phyloP scores from a whole-genome alignment of 2,113 vertebrate genomes.

The Tragulus kanchil region DNA sequence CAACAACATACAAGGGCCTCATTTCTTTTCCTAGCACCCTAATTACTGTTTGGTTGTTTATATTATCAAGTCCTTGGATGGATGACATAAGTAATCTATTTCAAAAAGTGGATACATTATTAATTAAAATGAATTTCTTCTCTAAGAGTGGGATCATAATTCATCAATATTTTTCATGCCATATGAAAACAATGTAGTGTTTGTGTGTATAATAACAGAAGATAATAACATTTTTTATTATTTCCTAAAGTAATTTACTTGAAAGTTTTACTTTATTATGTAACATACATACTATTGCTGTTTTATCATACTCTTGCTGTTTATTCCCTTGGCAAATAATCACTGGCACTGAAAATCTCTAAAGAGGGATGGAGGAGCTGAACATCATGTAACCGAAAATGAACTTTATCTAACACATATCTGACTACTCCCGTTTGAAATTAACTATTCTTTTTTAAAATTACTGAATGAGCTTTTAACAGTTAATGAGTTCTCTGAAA shows the following conservation, averaged over 20 bases:
- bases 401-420: not conserved
- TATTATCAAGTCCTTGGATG: not conserved
- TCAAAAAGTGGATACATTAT: slow-evolving; percentile 34
- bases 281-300: not conserved
- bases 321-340: slow-evolving; percentile 50
- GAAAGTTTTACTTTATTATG: slow-evolving; percentile 38
- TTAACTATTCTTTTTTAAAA: not conserved
- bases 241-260: slow-evolving; percentile 1
- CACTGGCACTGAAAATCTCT: slow-evolving; percentile 26
- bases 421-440: not conserved
- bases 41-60: slow-evolving; percentile 13
- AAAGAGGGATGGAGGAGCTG: not conserved
- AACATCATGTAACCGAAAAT: not conserved
- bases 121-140: slow-evolving; percentile 33
- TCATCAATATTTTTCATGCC: not conserved
- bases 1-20: not conserved
- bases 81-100: slow-evolving; percentile 29
- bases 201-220: slow-evolving; percentile 31
- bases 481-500: not conserved
- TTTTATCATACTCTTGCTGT: not conserved
- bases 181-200: not conserved
- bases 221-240: slow-evolving; percentile 15
- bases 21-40: not conserved
- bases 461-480: not conserved
- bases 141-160: not conserved